Percentiles rank a stretch among this genome's conserved stretches.
Conservation (phyloP, 2,888 invertebrate genomes). For the Limnephilus rhombicus region DNA sequence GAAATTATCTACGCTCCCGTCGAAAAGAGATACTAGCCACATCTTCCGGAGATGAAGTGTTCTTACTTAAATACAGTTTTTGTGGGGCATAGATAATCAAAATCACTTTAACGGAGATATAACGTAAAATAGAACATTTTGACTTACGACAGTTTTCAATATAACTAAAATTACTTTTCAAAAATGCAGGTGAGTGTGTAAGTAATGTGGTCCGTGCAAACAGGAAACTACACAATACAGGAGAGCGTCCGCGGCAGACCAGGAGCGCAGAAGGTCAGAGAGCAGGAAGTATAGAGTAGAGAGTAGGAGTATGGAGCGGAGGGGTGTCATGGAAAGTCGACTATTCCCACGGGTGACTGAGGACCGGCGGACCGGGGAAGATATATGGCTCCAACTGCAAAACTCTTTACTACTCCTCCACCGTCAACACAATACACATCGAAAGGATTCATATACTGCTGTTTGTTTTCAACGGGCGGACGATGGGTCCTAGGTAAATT, state of each 20-base stretch:
- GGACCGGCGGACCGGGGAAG: conserved; percentile 58
- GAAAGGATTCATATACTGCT: conserved; percentile 14
- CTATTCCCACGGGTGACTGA: conserved; percentile 56
- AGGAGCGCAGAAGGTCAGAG: neutral
- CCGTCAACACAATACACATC: conserved; percentile 46
- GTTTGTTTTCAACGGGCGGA: neutral
- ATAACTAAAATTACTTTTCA: too few species aligned
- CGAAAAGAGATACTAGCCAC: too few species aligned
- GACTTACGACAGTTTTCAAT: too few species aligned
- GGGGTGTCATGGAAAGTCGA: conserved; percentile 42
- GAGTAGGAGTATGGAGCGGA: neutral
- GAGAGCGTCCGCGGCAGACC: neutral
- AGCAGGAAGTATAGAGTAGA: neutral
- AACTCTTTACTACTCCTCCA: conserved; percentile 53
- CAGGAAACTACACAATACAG: conserved; percentile 23
- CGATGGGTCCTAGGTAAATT: too few species aligned
- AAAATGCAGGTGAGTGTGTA: too few species aligned
- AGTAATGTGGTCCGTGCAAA: conserved; percentile 45
- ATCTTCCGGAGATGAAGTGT: too few species aligned
- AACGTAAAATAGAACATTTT: too few species aligned
- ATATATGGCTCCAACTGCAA: conserved; percentile 54
- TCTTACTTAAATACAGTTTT: too few species aligned
- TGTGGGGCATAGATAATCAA: too few species aligned
- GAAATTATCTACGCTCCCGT: too few species aligned
- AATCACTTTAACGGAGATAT: too few species aligned